phyloP scores from a whole-genome alignment of 2,113 vertebrate species.

The Thamnaconus septentrionalis region DNA sequence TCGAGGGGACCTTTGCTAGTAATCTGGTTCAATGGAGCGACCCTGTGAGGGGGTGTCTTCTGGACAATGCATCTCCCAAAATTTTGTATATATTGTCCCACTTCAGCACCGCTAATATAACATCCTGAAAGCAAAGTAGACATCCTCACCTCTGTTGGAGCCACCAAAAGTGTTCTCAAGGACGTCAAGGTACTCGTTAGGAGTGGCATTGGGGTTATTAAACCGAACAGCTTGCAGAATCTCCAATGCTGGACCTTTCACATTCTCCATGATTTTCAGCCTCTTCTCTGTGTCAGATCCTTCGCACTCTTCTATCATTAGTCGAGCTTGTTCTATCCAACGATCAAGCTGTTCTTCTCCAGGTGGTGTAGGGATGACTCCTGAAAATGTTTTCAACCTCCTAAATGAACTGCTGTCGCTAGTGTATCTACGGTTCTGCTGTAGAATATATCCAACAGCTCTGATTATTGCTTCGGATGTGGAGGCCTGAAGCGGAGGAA shows the following conservation, averaged over 20 bases:
- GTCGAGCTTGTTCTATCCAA: neutral
- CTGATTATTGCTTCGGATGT: conserved; percentile 23
- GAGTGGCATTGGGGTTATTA: neutral
- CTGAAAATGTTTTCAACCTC: conserved; percentile 23
- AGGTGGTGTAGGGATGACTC: neutral
- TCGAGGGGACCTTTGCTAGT: neutral
- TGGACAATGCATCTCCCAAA: neutral
- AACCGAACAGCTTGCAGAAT: neutral
- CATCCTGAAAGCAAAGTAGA: neutral
- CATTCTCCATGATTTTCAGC: neutral
- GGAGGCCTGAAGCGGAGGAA: neutral
- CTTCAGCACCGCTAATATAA: neutral
- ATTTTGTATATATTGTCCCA: neutral
- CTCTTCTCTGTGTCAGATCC: neutral
- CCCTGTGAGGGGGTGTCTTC: neutral
- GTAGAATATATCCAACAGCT: conserved; percentile 19
- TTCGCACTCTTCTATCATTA: neutral
- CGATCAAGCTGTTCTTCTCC: neutral
- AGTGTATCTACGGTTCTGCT: neutral
- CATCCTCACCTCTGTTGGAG: neutral
- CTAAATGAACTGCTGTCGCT: neutral
- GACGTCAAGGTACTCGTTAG: neutral
- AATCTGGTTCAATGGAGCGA: neutral
- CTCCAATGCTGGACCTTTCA: neutral
- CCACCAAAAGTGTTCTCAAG: neutral